Percentiles rank a stretch among this genome's conserved stretches.
Evolutionary conservation across 2,797 vertebrate species (phyloP).

Genomic region (Paratrypauchen microcephalus): DNA sequence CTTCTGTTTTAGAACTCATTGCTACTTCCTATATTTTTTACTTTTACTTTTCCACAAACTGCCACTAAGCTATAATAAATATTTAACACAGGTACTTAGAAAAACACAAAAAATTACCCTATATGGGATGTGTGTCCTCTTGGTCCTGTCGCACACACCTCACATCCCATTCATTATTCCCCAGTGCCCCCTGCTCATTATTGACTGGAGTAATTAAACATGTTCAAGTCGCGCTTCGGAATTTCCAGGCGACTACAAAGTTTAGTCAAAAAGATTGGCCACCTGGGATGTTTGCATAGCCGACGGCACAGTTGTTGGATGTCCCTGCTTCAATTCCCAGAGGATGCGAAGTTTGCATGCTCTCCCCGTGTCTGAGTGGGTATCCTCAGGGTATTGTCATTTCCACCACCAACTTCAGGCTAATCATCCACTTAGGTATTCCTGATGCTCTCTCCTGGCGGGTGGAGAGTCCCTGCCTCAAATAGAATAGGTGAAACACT

Average conservation of each 20-base stretch:
- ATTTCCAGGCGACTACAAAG: not conserved
- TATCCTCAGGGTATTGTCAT: not conserved
- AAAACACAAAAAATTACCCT: too few species aligned
- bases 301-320: not conserved
- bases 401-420: not conserved
- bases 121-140: too few species aligned
- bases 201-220: conserved; percentile 1
- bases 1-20: too few species aligned
- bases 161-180: not conserved
- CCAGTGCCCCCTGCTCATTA: not conserved
- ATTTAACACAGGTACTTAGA: too few species aligned
- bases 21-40: too few species aligned
- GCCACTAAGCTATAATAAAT: too few species aligned
- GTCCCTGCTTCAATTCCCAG: not conserved
- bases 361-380: too few species aligned
- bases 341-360: not conserved
- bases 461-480: too few species aligned
- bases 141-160: not conserved
- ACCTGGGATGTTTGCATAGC: not conserved
- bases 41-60: too few species aligned
- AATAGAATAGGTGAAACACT: too few species aligned
- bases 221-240: not conserved
- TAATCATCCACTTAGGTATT: not conserved
- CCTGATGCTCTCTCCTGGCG: not conserved
- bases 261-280: not conserved